A percentile compares a stretch with the other conserved stretches of the same genome.
Conservation (phyloP, 2,113 vertebrate species). For the Neolamprologus hecqui region DNA sequence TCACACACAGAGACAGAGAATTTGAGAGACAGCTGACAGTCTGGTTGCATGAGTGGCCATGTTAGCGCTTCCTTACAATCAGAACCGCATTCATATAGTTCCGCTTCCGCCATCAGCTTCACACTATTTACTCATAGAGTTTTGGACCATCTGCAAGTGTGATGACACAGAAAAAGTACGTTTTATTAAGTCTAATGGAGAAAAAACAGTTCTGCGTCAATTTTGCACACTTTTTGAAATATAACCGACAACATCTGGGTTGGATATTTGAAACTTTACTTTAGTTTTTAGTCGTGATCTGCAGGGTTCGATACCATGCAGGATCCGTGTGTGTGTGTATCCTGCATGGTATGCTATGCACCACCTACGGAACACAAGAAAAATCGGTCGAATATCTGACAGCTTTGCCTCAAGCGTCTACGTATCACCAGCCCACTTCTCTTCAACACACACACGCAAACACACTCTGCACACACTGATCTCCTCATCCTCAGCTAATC, state of each 20-base stretch:
- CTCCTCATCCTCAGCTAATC: constrained; percentile 56
- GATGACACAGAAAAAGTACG: neutral
- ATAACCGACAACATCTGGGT: neutral
- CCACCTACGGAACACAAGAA: constrained; percentile 28
- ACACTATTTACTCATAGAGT: neutral
- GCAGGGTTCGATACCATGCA: neutral
- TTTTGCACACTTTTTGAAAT: neutral
- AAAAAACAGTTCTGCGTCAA: neutral
- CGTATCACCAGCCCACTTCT: constrained; percentile 45
- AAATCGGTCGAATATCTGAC: constrained; percentile 44
- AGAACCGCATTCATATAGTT: constrained; percentile 13
- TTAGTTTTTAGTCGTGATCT: neutral
- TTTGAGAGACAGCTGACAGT: constrained; percentile 45
- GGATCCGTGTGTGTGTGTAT: neutral
- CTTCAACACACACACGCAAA: neutral
- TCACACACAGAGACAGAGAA: neutral
- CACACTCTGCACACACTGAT: constrained; percentile 8
- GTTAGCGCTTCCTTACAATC: constrained; percentile 40
- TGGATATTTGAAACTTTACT: neutral
- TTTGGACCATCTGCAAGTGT: neutral
- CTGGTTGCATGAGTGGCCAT: constrained; percentile 5
- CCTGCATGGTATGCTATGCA: neutral
- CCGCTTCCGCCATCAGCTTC: neutral
- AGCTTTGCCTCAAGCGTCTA: constrained; percentile 48
- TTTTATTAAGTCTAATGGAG: neutral